Evolutionary conservation across 2,113 vertebrate species (phyloP).

Genomic region (Scartelaos histophorus): DNA sequence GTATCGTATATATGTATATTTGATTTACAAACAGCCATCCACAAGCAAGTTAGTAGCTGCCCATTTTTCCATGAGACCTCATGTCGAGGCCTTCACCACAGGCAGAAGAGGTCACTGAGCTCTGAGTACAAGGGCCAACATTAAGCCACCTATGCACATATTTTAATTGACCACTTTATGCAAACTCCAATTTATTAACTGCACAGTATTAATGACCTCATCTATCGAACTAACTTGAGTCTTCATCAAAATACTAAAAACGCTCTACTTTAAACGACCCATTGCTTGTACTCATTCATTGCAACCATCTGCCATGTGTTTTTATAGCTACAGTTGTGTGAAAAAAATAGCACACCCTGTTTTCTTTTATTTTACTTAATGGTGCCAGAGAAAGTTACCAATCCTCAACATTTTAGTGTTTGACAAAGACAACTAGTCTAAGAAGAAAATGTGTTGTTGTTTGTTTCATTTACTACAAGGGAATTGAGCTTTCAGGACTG

Average conservation of each 20-base stretch:
- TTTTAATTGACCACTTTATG: conserved; percentile 43
- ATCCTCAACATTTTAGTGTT: background rate
- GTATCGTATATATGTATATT: conserved; percentile 69
- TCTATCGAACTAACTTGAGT: conserved; percentile 70
- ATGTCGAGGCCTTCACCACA: conserved; percentile 33
- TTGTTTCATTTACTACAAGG: background rate
- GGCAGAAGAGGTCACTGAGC: background rate
- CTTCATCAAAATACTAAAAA: conserved; percentile 65
- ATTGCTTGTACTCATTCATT: conserved; percentile 47
- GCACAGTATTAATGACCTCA: conserved; percentile 78
- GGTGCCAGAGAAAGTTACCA: background rate
- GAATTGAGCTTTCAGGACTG: background rate
- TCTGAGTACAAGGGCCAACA: conserved; percentile 29
- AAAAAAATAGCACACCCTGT: background rate
- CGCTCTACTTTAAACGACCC: conserved; percentile 69
- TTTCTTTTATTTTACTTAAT: background rate
- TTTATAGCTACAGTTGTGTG: background rate
- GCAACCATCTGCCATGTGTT: conserved; percentile 35
- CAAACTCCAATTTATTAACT: conserved; percentile 71
- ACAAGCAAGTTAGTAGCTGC: conserved; percentile 41
- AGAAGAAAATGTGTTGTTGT: background rate
- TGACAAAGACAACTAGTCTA: background rate
- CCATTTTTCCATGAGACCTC: conserved; percentile 57
- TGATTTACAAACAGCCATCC: conserved; percentile 61
- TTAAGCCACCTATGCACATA: conserved; percentile 37